These are phyloP conservation scores for Polydrusus cervinus DNA, from an alignment of 2,888 invertebrate genomes.

Conservation along the genomic window DNA sequence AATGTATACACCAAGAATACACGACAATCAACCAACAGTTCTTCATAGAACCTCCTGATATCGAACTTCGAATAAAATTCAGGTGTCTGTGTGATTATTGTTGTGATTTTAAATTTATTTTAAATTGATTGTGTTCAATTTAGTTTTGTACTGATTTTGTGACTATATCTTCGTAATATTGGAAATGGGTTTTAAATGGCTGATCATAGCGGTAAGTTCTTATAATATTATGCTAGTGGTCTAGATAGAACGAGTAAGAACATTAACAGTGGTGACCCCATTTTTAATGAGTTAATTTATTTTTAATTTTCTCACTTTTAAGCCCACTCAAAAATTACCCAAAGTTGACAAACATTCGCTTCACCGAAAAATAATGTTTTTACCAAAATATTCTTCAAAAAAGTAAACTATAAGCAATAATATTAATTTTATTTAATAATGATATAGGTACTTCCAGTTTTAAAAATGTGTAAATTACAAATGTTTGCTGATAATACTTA, in stretches of 20 bases:
- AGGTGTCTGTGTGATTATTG: slow-evolving; percentile 21
- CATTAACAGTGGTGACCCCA: slow-evolving; percentile 8
- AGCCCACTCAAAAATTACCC: no score
- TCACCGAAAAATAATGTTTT: no score
- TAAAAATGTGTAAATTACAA: no score
- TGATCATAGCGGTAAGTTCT: slow-evolving; percentile 33
- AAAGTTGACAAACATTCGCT: no score
- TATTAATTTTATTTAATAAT: no score
- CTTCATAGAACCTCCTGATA: slow-evolving; percentile 57
- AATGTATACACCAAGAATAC: slow-evolving; percentile 56
- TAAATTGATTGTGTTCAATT: slow-evolving; percentile 25
- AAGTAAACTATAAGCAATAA: no score
- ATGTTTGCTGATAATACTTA: no score
- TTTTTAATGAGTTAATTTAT: neutral
- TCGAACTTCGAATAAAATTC: slow-evolving; percentile 35
- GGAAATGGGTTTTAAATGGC: slow-evolving; percentile 30
- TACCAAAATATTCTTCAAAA: no score
- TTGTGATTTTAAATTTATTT: slow-evolving; percentile 28
- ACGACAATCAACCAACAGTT: slow-evolving; percentile 63
- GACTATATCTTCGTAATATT: slow-evolving; percentile 16
- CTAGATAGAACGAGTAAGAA: neutral
- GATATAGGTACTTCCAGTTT: no score
- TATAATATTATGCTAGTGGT: neutral
- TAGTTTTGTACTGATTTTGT: slow-evolving; percentile 21
- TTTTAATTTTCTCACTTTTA: no score